Evolutionary conservation across 2,113 vertebrate species (phyloP).

Genomic region (Grus americana): DNA sequence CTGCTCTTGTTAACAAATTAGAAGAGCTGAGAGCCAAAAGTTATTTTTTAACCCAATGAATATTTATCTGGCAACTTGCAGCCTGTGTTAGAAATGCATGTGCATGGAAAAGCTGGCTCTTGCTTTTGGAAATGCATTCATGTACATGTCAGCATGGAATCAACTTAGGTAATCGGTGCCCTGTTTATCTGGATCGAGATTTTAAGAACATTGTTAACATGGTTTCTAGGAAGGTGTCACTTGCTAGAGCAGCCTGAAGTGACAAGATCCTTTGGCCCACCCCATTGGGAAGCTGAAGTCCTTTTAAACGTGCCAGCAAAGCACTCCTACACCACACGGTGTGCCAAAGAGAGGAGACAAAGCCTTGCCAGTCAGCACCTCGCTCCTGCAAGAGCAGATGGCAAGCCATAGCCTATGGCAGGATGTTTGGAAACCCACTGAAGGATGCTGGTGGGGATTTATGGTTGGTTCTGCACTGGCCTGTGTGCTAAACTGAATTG

Average conservation of each 20-base stretch:
- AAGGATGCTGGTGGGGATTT: not conserved
- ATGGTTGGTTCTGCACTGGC: not conserved
- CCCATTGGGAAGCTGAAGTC: not conserved
- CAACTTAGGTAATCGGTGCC: not conserved
- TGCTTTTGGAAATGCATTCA: not conserved
- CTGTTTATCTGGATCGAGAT: not conserved
- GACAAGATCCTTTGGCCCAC: not conserved
- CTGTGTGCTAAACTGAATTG: not conserved
- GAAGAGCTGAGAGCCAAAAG: not conserved
- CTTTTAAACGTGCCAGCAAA: not conserved
- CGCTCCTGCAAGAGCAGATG: not conserved
- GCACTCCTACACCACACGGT: rapidly evolving
- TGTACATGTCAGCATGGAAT: not conserved
- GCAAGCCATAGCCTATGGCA: not conserved
- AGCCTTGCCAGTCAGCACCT: not conserved
- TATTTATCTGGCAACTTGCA: not conserved
- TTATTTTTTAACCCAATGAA: not conserved
- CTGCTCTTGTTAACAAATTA: not conserved
- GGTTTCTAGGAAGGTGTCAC: conserved; percentile 44
- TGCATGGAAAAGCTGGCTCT: not conserved
- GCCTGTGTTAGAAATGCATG: not conserved
- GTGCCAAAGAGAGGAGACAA: not conserved
- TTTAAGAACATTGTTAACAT: not conserved
- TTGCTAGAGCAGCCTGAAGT: not conserved
- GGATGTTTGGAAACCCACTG: not conserved